phyloP scores from a whole-genome alignment of 23 tunicate genomes.

The Trididemnum nubilum region DNA sequence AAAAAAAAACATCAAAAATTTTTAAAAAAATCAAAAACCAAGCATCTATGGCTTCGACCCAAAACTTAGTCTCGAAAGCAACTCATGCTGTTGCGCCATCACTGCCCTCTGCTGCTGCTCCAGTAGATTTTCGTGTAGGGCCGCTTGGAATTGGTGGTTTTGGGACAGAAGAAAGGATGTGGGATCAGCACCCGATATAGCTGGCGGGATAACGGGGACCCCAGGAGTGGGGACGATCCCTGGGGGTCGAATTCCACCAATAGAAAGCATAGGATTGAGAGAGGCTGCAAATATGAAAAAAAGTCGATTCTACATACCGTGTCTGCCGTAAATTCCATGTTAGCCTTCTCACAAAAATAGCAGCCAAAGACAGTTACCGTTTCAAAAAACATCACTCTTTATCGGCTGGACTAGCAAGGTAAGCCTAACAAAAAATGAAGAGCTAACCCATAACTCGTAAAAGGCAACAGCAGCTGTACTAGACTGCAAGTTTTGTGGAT shows the following conservation, averaged over 20 bases:
- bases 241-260: constrained; percentile 54
- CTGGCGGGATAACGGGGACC: constrained; percentile 44
- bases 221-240: constrained; percentile 36
- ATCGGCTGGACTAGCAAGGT: too few relatives aligned
- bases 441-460: too few relatives aligned
- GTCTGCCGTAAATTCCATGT: not conserved
- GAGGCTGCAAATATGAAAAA: constrained; percentile 50
- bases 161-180: constrained; percentile 35
- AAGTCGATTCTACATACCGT: too few relatives aligned
- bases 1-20: too few relatives aligned
- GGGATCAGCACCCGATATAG: constrained; percentile 24
- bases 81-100: constrained; percentile 34
- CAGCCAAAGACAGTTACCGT: too few relatives aligned
- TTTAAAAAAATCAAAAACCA: too few relatives aligned
- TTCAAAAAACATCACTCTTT: too few relatives aligned
- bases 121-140: constrained; percentile 58
- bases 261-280: constrained; percentile 53
- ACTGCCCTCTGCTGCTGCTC: constrained; percentile 44
- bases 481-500: too few relatives aligned
- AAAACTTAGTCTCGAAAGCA: constrained; percentile 4
- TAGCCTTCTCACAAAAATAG: not conserved
- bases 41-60: constrained; percentile 24
- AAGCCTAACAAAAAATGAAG: too few relatives aligned
- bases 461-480: too few relatives aligned
- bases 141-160: constrained; percentile 74